These are phyloP conservation scores for Orchestia grillus DNA, from an alignment of 1,140 invertebrate species.

Conservation along the genomic window DNA sequence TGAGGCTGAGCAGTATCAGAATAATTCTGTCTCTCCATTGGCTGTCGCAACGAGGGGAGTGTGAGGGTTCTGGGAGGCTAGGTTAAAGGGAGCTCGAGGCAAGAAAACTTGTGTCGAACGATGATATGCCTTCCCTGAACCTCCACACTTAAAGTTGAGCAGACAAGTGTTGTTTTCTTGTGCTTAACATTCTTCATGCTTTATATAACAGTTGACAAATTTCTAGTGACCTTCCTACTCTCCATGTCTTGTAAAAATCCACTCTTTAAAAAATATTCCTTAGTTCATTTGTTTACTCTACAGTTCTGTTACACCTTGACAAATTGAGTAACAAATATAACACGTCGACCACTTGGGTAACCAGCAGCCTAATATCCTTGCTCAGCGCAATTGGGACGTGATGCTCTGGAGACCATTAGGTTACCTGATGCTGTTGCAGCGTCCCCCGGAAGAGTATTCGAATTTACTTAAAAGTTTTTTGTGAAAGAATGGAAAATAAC, in stretches of 20 bases:
- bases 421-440: neutral
- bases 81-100: neutral
- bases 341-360: no score
- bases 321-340: neutral
- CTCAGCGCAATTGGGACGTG: neutral
- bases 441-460: neutral
- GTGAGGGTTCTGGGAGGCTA: neutral
- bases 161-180: neutral
- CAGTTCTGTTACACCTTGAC: neutral
- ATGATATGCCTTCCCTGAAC: neutral
- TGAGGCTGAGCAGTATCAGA: neutral
- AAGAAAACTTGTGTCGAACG: neutral
- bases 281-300: neutral
- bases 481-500: no score
- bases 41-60: neutral
- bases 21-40: neutral
- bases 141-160: neutral
- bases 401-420: neutral
- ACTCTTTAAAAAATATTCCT: neutral
- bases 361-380: neutral
- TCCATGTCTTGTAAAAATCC: neutral
- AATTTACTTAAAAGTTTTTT: neutral
- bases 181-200: neutral
- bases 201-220: neutral
- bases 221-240: neutral